Evolutionary conservation across 2,797 vertebrate genomes (phyloP), one percentile per base, ranked within the genome.

Genomic region (Salarias fasciatus): DNA sequence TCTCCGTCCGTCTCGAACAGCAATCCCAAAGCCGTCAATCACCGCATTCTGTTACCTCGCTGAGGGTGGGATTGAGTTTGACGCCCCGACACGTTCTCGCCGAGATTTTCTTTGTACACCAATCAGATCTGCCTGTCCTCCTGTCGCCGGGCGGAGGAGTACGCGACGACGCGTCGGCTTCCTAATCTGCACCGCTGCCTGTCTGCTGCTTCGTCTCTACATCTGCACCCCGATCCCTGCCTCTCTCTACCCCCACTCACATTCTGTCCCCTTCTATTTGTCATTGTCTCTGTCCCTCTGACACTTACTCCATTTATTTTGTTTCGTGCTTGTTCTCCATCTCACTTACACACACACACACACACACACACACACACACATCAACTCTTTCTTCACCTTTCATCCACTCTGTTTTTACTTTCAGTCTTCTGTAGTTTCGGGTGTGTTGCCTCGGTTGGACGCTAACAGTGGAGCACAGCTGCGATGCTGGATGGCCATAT

Each of bases 71-170:
- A 89, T 88, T 84, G 84, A 82, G 77, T 81, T 86, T 81, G 80
- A 87, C 66, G 68, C 58, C 44, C 46, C n/a, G 62, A 82, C 83
- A 78, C 44, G 67, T 72, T 83, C 54, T 11, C 75, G 77, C 70
- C 73, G 69, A 86, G 78, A 80, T 85, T 82, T 85, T 91, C 82
- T 90, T 88, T 91, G 86, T 92, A 72, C 82, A 85, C 84, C 83
- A 86, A 88, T 90, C 90, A 85, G 69, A 86, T 80, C 52, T 71
- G 80, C 49, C 84, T 84, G 85, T 89, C 82, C 78, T 71, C 15
- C 66, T 79, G 80, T 87, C 81, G 67, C 72, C 72, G 10, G 72
- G 72, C 48, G 70, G 60, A 75, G 78, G 72, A 56, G 59, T 62
- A 61, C 77, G 57, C 69, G 70, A 63, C 78, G 65, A 63, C 76